Evolutionary conservation across 2,797 vertebrate species (phyloP), one percentile per base, ranked within the genome.

Genomic region (Pelodytes ibericus): DNA sequence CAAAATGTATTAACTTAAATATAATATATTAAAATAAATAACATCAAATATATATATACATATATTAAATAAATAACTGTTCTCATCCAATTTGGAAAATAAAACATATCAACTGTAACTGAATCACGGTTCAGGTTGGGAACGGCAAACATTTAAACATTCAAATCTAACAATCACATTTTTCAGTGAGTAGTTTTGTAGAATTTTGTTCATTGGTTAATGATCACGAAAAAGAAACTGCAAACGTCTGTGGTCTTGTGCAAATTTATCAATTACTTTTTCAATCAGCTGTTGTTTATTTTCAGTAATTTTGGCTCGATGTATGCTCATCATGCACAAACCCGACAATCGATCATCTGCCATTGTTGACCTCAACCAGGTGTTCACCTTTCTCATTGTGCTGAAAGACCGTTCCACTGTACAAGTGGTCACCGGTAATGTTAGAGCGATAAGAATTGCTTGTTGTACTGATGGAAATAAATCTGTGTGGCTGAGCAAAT

Each of bases 351-450:
- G n/a, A 39, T 39, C 20, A 39, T 24, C 33, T 15, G 31, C 22
- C 62, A 64, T 64, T 25, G 62, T 64, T 22, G 36, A 64, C 36
- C 62, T 64, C 33, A 64, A 26, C 31, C 36, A 64, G 20, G 62
- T 41, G 41, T 44, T 64, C n/a, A 64, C 62, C 36, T 33, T 64
- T 64, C 22, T 64, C 62, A 41, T 64, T 8, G 36, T 64, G 62
- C 62, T 64, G 36, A 64, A 64, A 9, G 36, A 64, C 22, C 62
- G 22, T 64, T 64, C 62, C 62, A 64, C 62, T 39, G 62, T n/a
- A n/a, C n/a, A n/a, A n/a, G n/a, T n/a, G n/a, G n/a, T n/a, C n/a
- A n/a, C n/a, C n/a, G n/a, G n/a, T 64, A 64, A 24, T 20, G 49
- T 22, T 11, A 20, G 49, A 53, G 49, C 49, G 0, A 53, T 22